Evolutionary conservation across 2,113 vertebrate species (phyloP), one percentile per base, ranked within the genome.

Genomic region (Callorhinus ursinus): DNA sequence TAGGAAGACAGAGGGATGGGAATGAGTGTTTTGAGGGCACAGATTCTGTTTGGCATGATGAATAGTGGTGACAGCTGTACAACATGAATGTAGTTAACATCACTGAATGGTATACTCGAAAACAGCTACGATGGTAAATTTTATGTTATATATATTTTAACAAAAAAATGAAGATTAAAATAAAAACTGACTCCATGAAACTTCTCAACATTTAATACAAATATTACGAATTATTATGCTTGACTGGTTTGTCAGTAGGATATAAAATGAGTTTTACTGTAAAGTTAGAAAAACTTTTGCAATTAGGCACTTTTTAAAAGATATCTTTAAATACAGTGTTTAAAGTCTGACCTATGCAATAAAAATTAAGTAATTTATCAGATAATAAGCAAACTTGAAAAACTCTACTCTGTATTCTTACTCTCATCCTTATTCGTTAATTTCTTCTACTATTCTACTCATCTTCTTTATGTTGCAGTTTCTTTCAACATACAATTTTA

Each of bases 271-370:
- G 19, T 67, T 76, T 95, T 71, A 22, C 55, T 90, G 80, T 36
- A 89, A 89, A 69, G n/a, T 59, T 89, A 89, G 67, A 79, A 90
- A 96, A 91, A 63, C 53, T 63, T 79, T 42, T 53, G 31, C 77
- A 87, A 82, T 36, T 63, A 86, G 18, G 61, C 39, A 82, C 31
- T 95, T 93, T 79, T 83, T 36, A 76, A 16, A 91, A 82, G 22
- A 11, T 55, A 74, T 82, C 39, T 91, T 97, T 96, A 80, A 80
- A 85, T 65, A 94, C 77, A 53, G 7, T 61, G 19, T 93, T 80
- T 89, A 94, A 61, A 86, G 72, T 77, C 31, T 89, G 59, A 53
- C 16, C 15, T 86, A 39, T 42, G 51, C 96, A 82, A 71, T 53
- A 24, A 79, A 92, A 95, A 84, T 18, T 51, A 14, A 90, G 42